Base-by-base conservation (phyloP, 1,140 invertebrate genomes). In the Drosophila saltans region DNA sequence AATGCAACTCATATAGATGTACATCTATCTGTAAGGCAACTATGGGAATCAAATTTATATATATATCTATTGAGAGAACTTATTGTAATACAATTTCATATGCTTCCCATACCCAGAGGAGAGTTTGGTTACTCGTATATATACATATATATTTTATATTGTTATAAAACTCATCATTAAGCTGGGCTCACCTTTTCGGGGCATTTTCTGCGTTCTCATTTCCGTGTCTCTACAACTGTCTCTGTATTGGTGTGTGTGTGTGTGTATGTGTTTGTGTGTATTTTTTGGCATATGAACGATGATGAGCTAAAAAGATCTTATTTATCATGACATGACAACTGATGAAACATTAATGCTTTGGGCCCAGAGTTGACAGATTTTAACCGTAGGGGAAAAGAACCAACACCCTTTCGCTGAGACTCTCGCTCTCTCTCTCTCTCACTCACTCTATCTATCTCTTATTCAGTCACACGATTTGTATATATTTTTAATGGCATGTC, bases 271-370 rank as follows among this genome's bases (percentile, higher is more conserved):
- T 26, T 0, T 9, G 8, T 58, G 21, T 30, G 21, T 9, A 24
- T 36, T 45, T 41, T 36, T 41, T 59, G 57, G 52, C 8, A 41
- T 59, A 48, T 68, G 57, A 65, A 72, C 61, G 63, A 64, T 79
- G 64, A 78, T 75, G 80, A 66, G 80, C 72, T 84, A 79, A 84
- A 80, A 78, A 82, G 82, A 86, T 81, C 82, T 66, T 72, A 88
- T 88, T 88, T 85, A 88, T 85, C 81, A 85, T 81, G 75, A 57
- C 68, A 81, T 78, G 82, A 79, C 82, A 79, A 57, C 75, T 86
- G 81, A 86, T 86, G 79, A 85, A 85, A 85, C 78, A 84, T 80
- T 72, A 74, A 83, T 84, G 77, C 73, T 69, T 56, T 73, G 55
- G 65, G 36, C 62, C n/a, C 40, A 41, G 30, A 1, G 30, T 26